Base-by-base conservation (phyloP, 1,140 invertebrate genomes). In the Lineus longissimus region DNA sequence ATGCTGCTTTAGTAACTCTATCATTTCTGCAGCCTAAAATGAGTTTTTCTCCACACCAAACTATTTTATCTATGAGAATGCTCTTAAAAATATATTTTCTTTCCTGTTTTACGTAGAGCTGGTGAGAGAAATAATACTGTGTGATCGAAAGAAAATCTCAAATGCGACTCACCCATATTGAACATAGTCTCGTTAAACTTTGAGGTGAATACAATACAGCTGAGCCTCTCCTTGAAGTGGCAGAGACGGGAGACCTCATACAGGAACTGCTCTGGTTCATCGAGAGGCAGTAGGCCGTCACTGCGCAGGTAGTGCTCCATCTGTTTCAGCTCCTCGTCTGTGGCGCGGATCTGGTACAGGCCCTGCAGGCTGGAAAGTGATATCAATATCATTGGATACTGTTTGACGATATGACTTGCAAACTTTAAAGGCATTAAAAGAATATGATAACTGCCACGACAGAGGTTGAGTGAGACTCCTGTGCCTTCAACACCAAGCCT, bases 131-230 rank as follows among this genome's bases (percentile, higher is more conserved):
- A n/a, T n/a, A n/a, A n/a, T n/a, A n/a, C n/a, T n/a, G n/a, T n/a
- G n/a, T n/a, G n/a, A n/a, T n/a, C n/a, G n/a, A n/a, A n/a, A n/a
- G n/a, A n/a, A n/a, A n/a, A n/a, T n/a, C n/a, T n/a, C n/a, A n/a
- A n/a, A n/a, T n/a, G n/a, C n/a, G n/a, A n/a, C 70, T 68, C 61
- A 78, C 76, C 76, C 60, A 76, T 78, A 68, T 78, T 77, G 70
- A 78, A 78, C 9, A 80, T 58, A 43, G 76, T 72, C 60, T 75
- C 74, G 45, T 74, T 75, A 0, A 78, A 65, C 60, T 70, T 74
- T 60, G 76, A 70, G 54, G 71, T 73, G 56, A 78, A 77, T 25
- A 76, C 58, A 17, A 78, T 70, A 64, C 78, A 80, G 33, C 78
- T 76, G 7, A 78, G 56, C 33, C 76, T 69, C 31, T 78, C 76